phyloP scores from a whole-genome alignment of 2,888 invertebrate species.

The Caenorhabditis uteleia region DNA sequence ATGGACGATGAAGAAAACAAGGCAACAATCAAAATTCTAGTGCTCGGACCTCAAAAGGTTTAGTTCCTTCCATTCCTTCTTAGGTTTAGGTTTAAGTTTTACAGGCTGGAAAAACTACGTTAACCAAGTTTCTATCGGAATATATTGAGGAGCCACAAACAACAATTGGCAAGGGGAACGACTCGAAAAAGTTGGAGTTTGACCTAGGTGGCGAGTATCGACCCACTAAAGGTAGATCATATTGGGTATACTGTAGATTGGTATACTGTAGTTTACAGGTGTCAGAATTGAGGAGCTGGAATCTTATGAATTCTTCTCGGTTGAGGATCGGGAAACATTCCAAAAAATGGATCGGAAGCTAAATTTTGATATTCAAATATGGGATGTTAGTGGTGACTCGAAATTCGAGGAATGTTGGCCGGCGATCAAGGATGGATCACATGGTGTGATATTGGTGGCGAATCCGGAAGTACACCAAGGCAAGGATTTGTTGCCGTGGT shows the following conservation, averaged over 20 bases:
- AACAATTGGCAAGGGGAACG: constrained; percentile 1
- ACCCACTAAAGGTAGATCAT: constrained; percentile 30
- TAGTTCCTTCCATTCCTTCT: too few species aligned
- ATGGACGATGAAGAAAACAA: constrained; percentile 6
- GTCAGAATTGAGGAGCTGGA: constrained; percentile 81
- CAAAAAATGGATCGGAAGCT: constrained; percentile 72
- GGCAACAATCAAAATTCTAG: constrained; percentile 46
- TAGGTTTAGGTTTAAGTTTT: too few species aligned
- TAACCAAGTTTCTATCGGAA: constrained; percentile 17
- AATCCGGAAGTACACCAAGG: constrained; percentile 71
- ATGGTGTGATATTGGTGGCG: constrained; percentile 80
- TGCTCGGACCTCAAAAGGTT: constrained; percentile 56
- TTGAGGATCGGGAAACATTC: constrained; percentile 69
- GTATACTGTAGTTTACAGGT: too few species aligned
- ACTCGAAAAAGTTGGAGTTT: constrained; percentile 22
- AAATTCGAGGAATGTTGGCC: constrained; percentile 77
- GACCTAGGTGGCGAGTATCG: constrained; percentile 18
- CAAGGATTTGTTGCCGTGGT: constrained; percentile 61
- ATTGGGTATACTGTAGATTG: too few species aligned
- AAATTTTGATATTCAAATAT: constrained; percentile 78
- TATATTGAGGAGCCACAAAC: constrained; percentile 10
- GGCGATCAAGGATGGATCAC: constrained; percentile 77
- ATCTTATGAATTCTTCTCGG: constrained; percentile 73
- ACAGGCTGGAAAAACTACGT: constrained; percentile 31
- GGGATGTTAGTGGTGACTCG: constrained; percentile 50